A percentile compares a stretch with the other conserved stretches of the same genome.
phyloP scores from a whole-genome alignment of 2,113 vertebrate species.

The Fulmarus glacialis region DNA sequence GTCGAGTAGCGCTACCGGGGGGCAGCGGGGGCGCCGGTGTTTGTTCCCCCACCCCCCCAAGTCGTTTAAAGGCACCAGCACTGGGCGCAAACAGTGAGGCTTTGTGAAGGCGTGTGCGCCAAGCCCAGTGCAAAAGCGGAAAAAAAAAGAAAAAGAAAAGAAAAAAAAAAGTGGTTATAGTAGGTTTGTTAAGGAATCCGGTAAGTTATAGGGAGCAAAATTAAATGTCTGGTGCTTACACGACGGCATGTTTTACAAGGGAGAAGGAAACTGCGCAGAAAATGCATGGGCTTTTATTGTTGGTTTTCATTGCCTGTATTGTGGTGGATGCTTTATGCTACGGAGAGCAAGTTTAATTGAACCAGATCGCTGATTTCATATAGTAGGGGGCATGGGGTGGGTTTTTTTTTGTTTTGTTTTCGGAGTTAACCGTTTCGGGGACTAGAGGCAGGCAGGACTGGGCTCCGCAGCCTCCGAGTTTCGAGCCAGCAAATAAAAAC shows the following conservation, averaged over 20 bases:
- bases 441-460: neutral
- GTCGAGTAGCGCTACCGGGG: neutral
- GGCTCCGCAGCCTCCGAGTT: neutral
- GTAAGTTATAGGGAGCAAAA: slow-evolving; percentile 54
- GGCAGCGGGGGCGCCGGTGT: neutral
- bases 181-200: slow-evolving; percentile 61
- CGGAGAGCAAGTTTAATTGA: slow-evolving; percentile 62
- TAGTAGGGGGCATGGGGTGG: neutral
- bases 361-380: slow-evolving; percentile 57
- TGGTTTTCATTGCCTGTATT: slow-evolving; percentile 52
- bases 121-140: neutral
- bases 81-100: neutral
- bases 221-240: slow-evolving; percentile 57
- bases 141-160: neutral
- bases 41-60: neutral
- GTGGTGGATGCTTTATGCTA: slow-evolving; percentile 63
- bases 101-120: neutral
- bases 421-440: slow-evolving; percentile 42
- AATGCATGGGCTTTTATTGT: slow-evolving; percentile 55
- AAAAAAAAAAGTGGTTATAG: neutral
- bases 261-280: slow-evolving; percentile 54
- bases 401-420: neutral
- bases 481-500: slow-evolving; percentile 36
- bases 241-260: slow-evolving; percentile 62
- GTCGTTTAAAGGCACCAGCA: neutral